phyloP scores from a whole-genome alignment of 2,113 vertebrate genomes.

The Columbina picui region DNA sequence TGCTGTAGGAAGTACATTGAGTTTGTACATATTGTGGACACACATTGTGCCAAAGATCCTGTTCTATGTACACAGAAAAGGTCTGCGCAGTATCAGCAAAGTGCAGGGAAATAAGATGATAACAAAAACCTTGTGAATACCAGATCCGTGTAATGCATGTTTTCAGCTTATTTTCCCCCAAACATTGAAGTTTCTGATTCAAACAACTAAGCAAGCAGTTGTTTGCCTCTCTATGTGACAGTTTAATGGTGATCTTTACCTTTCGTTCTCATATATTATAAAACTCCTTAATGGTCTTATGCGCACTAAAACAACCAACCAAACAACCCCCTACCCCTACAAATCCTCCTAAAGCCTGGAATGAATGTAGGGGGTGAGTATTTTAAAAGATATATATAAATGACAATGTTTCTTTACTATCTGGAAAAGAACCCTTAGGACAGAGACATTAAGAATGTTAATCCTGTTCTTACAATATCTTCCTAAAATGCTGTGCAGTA shows the following conservation, averaged over 20 bases:
- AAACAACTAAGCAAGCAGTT: not conserved
- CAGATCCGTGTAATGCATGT: not conserved
- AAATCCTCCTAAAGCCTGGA: slow-evolving; percentile 26
- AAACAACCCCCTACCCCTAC: not conserved
- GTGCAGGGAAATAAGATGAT: not conserved
- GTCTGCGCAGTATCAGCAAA: not conserved
- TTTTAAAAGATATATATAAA: slow-evolving; percentile 1
- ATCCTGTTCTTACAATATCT: slow-evolving; percentile 42
- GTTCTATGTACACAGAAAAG: not conserved
- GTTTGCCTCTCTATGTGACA: not conserved
- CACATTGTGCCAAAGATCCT: not conserved
- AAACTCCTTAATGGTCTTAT: not conserved
- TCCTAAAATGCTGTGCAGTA: slow-evolving; percentile 36
- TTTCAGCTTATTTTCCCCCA: not conserved
- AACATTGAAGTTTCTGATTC: not conserved
- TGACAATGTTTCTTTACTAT: slow-evolving; percentile 48
- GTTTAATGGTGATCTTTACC: not conserved
- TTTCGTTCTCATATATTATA: not conserved
- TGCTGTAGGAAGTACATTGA: not conserved
- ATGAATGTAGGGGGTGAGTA: not conserved
- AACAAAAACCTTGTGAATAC: not conserved
- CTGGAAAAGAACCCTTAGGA: slow-evolving; percentile 39
- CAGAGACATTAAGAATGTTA: slow-evolving; percentile 60
- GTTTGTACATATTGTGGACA: not conserved
- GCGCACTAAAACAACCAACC: not conserved